Evolutionary conservation across 2,888 invertebrate species (phyloP).

Genomic region (Patella caerulea): DNA sequence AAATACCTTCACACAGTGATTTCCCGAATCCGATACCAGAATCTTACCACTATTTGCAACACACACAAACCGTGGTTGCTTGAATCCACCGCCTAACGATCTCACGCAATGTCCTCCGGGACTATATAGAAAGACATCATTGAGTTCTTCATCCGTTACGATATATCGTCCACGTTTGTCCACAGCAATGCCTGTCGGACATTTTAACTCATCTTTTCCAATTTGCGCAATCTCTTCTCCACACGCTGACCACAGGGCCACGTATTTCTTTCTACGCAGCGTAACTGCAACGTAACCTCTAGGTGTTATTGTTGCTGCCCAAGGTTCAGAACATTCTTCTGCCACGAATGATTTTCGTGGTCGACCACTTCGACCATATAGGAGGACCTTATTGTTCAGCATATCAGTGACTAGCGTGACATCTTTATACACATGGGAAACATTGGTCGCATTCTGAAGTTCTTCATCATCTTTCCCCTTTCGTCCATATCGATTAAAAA

Average conservation of each 20-base stretch:
- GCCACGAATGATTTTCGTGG: slow-evolving; percentile 28
- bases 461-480: slow-evolving; percentile 29
- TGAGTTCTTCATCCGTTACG: slow-evolving; percentile 73
- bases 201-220: slow-evolving; percentile 43
- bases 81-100: slow-evolving; percentile 60
- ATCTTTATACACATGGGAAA: slow-evolving; percentile 43
- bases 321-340: slow-evolving; percentile 47
- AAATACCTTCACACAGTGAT: slow-evolving; percentile 73
- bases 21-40: slow-evolving; percentile 73
- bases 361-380: slow-evolving; percentile 28
- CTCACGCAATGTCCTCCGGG: slow-evolving; percentile 26
- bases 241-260: slow-evolving; percentile 45
- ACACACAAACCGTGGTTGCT: slow-evolving; percentile 73
- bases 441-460: slow-evolving; percentile 40
- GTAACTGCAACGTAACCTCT: slow-evolving; percentile 54
- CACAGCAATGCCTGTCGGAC: slow-evolving; percentile 52
- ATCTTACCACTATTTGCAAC: slow-evolving; percentile 70
- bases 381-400: slow-evolving; percentile 39
- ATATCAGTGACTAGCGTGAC: slow-evolving; percentile 53
- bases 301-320: slow-evolving; percentile 48
- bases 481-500: slow-evolving; percentile 30
- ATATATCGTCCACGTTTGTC: slow-evolving; percentile 68
- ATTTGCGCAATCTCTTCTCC: slow-evolving; percentile 42
- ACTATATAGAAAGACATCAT: slow-evolving; percentile 54
- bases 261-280: slow-evolving; percentile 46